A percentile compares a stretch with the other conserved stretches of the same genome.
phyloP scores from a whole-genome alignment of 2,113 vertebrate genomes.

The Scophthalmus maximus region DNA sequence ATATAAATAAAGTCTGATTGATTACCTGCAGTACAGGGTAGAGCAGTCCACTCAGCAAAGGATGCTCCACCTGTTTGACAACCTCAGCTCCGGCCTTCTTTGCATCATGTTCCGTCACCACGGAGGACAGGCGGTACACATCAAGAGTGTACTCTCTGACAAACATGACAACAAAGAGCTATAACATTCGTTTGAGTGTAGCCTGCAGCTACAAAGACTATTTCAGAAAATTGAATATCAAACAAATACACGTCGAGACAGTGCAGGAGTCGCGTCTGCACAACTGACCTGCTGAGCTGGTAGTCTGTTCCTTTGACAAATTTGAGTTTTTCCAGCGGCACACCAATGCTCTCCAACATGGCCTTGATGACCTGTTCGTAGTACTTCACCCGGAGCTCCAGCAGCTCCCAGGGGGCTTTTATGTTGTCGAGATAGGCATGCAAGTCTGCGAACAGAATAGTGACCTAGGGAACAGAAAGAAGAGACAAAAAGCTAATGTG shows the following conservation, averaged over 20 bases:
- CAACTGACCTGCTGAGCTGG: conserved; percentile 94
- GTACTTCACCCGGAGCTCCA: conserved; percentile 92
- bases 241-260: background rate
- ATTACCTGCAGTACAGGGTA: conserved; percentile 95
- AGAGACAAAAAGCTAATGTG: background rate
- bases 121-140: conserved; percentile 92
- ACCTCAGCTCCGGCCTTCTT: conserved; percentile 99
- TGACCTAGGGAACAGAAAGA: conserved; percentile 85
- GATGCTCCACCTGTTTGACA: conserved; percentile 98
- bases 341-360: conserved; percentile 95
- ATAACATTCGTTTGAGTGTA: background rate
- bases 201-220: background rate
- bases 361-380: conserved; percentile 96
- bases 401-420: conserved; percentile 98
- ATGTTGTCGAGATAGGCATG: conserved; percentile 98
- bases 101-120: conserved; percentile 94
- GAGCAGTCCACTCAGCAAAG: conserved; percentile 95
- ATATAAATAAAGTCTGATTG: no score
- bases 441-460: conserved; percentile 94
- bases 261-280: no score
- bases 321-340: conserved; percentile 93
- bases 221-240: background rate
- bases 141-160: conserved; percentile 95
- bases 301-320: conserved; percentile 94
- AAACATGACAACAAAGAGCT: background rate